phyloP scores from a whole-genome alignment of 2,888 invertebrate genomes.

The Eupithecia subumbrata region DNA sequence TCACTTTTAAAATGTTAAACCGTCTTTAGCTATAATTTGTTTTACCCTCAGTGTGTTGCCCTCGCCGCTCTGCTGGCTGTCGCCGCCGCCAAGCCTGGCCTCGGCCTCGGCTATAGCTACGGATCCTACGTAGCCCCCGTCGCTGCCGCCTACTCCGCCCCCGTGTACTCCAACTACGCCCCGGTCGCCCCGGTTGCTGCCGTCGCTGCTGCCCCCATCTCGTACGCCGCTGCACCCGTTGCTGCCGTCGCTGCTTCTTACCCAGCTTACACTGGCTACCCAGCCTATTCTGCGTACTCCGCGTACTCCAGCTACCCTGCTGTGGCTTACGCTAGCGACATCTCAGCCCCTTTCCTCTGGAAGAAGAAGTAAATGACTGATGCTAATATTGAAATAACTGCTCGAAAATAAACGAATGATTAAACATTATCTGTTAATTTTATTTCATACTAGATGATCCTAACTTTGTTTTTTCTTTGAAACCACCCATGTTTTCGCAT shows the following conservation, averaged over 20 bases:
- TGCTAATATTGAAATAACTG: background rate
- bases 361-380: constrained; percentile 39
- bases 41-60: constrained; percentile 42
- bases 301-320: constrained; percentile 37
- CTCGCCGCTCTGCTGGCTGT: constrained; percentile 43
- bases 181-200: constrained; percentile 33
- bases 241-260: constrained; percentile 18
- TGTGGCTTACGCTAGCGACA: constrained; percentile 21
- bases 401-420: constrained; percentile 1
- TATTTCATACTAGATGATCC: background rate
- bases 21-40: background rate
- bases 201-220: constrained; percentile 37
- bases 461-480: too few relatives aligned
- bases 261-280: constrained; percentile 37
- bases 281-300: constrained; percentile 26
- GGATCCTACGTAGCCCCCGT: constrained; percentile 12
- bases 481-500: too few relatives aligned
- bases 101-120: constrained; percentile 20
- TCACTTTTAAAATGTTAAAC: background rate
- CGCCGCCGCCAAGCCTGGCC: constrained; percentile 41
- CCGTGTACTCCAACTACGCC: constrained; percentile 28
- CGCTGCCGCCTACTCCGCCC: constrained; percentile 33
- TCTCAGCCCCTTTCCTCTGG: constrained; percentile 26
- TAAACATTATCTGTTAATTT: background rate
- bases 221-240: constrained; percentile 14